phyloP scores from a whole-genome alignment of 2,888 invertebrate genomes.

The Heliconius erato region DNA sequence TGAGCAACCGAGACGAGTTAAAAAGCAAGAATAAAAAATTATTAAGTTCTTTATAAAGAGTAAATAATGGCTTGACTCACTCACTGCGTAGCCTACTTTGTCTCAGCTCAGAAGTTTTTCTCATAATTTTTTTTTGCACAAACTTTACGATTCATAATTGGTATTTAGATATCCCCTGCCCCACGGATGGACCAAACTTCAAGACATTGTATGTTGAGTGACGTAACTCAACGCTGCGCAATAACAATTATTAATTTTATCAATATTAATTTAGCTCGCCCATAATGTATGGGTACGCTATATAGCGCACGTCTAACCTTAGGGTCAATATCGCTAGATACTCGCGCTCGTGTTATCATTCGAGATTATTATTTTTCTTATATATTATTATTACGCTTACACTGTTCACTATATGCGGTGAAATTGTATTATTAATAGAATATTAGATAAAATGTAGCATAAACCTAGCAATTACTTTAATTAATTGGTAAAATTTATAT shows the following conservation, averaged over 20 bases:
- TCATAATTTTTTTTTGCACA: background rate
- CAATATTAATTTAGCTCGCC: background rate
- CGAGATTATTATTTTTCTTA: constrained; percentile 13
- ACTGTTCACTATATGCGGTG: too few species aligned
- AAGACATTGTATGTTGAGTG: too few species aligned
- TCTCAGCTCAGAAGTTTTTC: background rate
- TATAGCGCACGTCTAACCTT: constrained; percentile 26
- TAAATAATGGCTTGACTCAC: background rate
- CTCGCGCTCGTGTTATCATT: constrained; percentile 1
- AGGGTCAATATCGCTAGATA: constrained; percentile 31
- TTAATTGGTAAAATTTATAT: too few species aligned
- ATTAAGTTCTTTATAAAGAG: too few species aligned
- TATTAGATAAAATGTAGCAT: too few species aligned
- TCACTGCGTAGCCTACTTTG: background rate
- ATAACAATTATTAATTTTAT: background rate
- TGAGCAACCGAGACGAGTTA: too few species aligned
- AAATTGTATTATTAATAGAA: too few species aligned
- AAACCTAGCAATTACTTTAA: too few species aligned
- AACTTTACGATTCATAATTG: background rate
- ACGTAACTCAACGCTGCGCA: too few species aligned
- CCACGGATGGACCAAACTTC: background rate
- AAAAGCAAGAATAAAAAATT: background rate
- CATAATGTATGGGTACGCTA: background rate
- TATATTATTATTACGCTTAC: background rate
- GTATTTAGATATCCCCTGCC: background rate